Evolutionary conservation across 2,888 invertebrate species (phyloP).

Genomic region (Tetragonula carbonaria): DNA sequence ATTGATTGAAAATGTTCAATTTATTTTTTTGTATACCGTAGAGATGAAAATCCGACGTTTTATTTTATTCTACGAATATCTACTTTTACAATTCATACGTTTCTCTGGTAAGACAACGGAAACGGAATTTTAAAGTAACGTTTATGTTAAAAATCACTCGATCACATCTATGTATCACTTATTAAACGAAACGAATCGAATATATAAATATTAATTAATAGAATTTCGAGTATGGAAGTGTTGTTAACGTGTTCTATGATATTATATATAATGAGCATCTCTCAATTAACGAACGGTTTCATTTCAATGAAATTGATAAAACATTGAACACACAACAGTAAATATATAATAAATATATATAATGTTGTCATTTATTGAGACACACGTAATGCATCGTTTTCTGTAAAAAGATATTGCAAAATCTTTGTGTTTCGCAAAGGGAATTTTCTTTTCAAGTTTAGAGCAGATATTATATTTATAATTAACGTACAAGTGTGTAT

Average conservation of each 20-base stretch:
- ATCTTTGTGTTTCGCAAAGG: constrained; percentile 5
- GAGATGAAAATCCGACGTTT: constrained; percentile 18
- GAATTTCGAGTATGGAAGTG: constrained; percentile 1
- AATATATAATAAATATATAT: constrained; percentile 12
- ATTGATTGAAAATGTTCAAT: constrained; percentile 35
- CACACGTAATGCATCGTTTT: neutral
- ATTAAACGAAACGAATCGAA: constrained; percentile 6
- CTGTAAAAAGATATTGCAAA: constrained; percentile 40
- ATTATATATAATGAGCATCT: constrained; percentile 17
- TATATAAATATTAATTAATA: constrained; percentile 29
- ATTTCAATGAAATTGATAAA: constrained; percentile 4
- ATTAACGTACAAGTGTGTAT: constrained; percentile 48
- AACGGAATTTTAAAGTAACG: neutral
- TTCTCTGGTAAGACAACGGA: neutral
- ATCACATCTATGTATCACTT: constrained; percentile 1
- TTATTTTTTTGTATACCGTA: constrained; percentile 33
- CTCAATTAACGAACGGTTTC: constrained; percentile 11
- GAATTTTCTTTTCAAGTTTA: neutral
- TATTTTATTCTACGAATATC: neutral
- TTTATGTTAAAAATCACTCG: constrained; percentile 8
- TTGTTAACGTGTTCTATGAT: constrained; percentile 19
- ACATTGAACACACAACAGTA: neutral
- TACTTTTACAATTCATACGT: constrained; percentile 17
- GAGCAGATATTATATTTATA: neutral
- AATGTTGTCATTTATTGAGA: neutral